Evolutionary conservation across 2,888 invertebrate species (phyloP).

Genomic region (Lasioglossum malachurum): DNA sequence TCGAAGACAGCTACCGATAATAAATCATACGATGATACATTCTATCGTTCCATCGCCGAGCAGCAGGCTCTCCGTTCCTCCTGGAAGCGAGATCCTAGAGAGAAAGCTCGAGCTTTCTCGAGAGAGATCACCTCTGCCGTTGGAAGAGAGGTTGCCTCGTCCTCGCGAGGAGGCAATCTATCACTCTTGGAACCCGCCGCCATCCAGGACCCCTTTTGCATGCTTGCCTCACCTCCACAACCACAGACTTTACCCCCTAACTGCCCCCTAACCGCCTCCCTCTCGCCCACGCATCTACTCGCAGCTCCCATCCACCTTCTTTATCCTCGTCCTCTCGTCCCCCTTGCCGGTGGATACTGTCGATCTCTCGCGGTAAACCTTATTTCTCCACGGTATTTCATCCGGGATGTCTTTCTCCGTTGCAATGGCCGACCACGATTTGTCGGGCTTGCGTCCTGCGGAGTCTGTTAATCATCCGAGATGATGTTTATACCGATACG

Average conservation of each 20-base stretch:
- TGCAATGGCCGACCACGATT: neutral
- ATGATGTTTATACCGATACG: neutral
- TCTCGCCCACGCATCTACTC: constrained; percentile 56
- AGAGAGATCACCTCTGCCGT: constrained; percentile 75
- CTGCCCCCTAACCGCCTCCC: constrained; percentile 11
- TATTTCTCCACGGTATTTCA: constrained; percentile 67
- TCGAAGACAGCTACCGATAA: constrained; percentile 79
- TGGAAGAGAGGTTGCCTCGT: constrained; percentile 74
- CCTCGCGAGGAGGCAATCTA: constrained; percentile 80
- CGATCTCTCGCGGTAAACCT: constrained; percentile 69
- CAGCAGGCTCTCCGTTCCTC: constrained; percentile 58
- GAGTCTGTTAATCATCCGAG: neutral
- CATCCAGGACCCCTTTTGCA: constrained; percentile 58
- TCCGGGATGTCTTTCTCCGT: constrained; percentile 27
- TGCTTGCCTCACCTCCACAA: constrained; percentile 45
- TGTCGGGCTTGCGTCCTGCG: constrained; percentile 2
- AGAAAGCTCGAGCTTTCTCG: constrained; percentile 77
- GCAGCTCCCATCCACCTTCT: constrained; percentile 61
- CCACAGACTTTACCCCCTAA: constrained; percentile 59
- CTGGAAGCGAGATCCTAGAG: constrained; percentile 73
- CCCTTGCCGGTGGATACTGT: constrained; percentile 52
- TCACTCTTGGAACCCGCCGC: constrained; percentile 76
- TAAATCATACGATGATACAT: constrained; percentile 83
- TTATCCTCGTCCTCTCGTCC: constrained; percentile 60
- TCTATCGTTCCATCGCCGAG: constrained; percentile 78